Evolutionary conservation across 2,888 invertebrate genomes (phyloP).

Genomic region (Entomobrya proxima): DNA sequence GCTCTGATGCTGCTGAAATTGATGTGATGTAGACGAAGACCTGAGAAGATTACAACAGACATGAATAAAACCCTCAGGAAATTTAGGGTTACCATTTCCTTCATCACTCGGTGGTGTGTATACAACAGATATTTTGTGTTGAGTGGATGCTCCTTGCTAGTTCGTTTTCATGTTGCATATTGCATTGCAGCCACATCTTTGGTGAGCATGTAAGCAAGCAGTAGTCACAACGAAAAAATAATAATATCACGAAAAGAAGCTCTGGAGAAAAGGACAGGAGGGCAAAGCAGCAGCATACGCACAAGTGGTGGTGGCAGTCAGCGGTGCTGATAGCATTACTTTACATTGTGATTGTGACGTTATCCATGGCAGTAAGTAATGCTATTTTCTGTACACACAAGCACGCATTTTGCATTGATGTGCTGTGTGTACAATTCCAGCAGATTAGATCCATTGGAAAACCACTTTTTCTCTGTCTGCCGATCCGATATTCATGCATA

Average conservation of each 20-base stretch:
- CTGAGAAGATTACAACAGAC: slow-evolving; percentile 69
- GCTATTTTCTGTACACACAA: neutral
- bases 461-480: slow-evolving; percentile 30
- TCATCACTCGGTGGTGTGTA: slow-evolving; percentile 38
- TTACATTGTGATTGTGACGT: neutral
- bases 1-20: slow-evolving; percentile 12
- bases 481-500: neutral
- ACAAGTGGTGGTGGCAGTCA: neutral
- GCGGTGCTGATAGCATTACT: slow-evolving; percentile 15
- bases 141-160: neutral
- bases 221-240: slow-evolving; percentile 1
- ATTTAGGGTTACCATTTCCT: slow-evolving; percentile 69
- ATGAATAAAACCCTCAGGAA: slow-evolving; percentile 69
- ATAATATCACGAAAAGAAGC: slow-evolving; percentile 6
- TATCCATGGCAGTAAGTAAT: neutral
- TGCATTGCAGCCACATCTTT: neutral
- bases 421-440: slow-evolving; percentile 15
- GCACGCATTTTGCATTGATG: neutral
- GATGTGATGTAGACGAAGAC: slow-evolving; percentile 56
- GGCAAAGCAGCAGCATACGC: neutral
- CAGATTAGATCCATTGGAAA: slow-evolving; percentile 32
- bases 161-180: slow-evolving; percentile 4
- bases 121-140: neutral
- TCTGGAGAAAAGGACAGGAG: slow-evolving; percentile 6
- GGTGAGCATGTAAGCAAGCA: neutral